Evolutionary conservation across 2,888 invertebrate genomes (phyloP).

Genomic region (Horisme vitalbata): DNA sequence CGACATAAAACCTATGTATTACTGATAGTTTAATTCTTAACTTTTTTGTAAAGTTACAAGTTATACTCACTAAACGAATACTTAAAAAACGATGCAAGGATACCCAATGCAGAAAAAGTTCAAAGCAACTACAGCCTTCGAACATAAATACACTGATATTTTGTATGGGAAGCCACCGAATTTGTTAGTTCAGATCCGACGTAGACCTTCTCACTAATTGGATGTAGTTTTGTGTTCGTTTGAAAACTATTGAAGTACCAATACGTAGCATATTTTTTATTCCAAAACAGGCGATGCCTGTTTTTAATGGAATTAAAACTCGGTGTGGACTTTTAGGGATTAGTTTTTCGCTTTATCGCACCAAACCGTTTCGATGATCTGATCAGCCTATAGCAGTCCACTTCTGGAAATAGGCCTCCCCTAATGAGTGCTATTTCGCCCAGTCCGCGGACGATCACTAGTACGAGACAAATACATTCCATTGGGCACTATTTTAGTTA

Average conservation of each 20-base stretch:
- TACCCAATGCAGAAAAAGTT: constrained; percentile 8
- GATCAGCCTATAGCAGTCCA: no score
- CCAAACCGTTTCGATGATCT: no score
- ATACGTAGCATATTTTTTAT: background rate
- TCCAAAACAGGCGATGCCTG: background rate
- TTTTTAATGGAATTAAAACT: constrained; percentile 2
- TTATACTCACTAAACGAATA: no score
- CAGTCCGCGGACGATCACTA: no score
- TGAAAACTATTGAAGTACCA: constrained; percentile 26
- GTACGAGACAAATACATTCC: no score
- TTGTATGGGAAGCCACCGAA: constrained; percentile 5
- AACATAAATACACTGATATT: background rate
- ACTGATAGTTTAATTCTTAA: no score
- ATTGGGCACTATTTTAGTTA: no score
- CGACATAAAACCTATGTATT: no score
- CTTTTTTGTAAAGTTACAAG: no score
- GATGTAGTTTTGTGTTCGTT: constrained; percentile 40
- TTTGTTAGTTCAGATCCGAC: constrained; percentile 20
- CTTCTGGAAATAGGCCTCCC: no score
- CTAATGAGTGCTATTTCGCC: no score
- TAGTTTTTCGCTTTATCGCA: no score
- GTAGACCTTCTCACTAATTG: constrained; percentile 42
- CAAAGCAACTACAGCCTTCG: background rate
- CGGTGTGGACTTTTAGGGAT: background rate
- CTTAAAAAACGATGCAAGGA: constrained; percentile 11